phyloP scores from a whole-genome alignment of 2,888 invertebrate genomes.

The Axea sp. region DNA sequence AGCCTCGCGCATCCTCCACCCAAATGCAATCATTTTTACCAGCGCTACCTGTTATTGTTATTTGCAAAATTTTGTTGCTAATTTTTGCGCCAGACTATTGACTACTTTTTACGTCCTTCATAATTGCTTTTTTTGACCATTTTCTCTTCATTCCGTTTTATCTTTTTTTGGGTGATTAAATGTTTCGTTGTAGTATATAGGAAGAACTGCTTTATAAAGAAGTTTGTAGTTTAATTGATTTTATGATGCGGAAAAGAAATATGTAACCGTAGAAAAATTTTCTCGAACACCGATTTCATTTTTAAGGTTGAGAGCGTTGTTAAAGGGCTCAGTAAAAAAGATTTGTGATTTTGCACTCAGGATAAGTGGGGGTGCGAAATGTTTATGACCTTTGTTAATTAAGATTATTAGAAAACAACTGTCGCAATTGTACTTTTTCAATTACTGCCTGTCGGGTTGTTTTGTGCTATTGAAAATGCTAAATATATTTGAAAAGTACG shows the following conservation, averaged over 20 bases:
- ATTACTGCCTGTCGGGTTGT: too few species aligned
- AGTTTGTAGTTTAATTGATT: conserved; percentile 47
- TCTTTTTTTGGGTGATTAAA: conserved; percentile 18
- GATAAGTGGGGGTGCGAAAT: too few species aligned
- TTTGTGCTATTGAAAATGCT: too few species aligned
- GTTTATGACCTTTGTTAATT: too few species aligned
- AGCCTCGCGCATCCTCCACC: conserved; percentile 63
- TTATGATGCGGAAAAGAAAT: conserved; percentile 51
- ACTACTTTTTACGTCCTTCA: too few species aligned
- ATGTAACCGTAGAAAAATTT: conserved; percentile 18
- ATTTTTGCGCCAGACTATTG: conserved; percentile 11
- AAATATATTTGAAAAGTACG: too few species aligned
- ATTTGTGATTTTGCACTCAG: too few species aligned
- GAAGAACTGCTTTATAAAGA: conserved; percentile 4
- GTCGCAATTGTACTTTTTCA: too few species aligned
- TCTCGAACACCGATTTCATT: conserved; percentile 6
- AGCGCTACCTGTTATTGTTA: conserved; percentile 54
- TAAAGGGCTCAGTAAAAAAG: too few species aligned
- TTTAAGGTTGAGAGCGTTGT: neutral
- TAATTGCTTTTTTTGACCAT: too few species aligned
- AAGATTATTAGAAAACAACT: too few species aligned
- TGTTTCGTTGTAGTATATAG: conserved; percentile 10
- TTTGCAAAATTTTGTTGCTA: conserved; percentile 34
- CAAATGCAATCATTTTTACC: conserved; percentile 63
- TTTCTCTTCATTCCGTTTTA: too few species aligned